Percentiles rank a stretch among this genome's conserved stretches.
These are phyloP conservation scores for Epinephelus lanceolatus DNA, from an alignment of 2,113 vertebrate genomes.

Conservation along the genomic window DNA sequence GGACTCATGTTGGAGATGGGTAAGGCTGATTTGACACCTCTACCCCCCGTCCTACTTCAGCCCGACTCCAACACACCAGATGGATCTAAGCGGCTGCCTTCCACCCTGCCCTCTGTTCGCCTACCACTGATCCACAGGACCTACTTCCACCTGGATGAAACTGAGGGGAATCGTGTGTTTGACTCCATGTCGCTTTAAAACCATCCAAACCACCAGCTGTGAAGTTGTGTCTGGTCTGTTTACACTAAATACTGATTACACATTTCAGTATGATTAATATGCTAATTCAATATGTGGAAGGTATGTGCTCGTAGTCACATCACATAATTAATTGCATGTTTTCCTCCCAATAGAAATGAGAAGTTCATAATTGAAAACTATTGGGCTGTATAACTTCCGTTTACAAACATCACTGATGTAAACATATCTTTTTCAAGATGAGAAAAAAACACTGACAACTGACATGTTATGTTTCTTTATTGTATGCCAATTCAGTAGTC, in stretches of 20 bases:
- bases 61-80: conserved; percentile 45
- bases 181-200: conserved; percentile 19
- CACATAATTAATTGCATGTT: neutral
- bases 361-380: neutral
- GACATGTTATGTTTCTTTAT: no score
- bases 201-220: neutral
- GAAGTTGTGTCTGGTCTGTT: neutral
- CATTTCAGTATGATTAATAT: neutral
- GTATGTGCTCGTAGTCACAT: neutral
- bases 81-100: conserved; percentile 56
- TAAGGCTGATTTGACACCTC: conserved; percentile 29
- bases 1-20: neutral
- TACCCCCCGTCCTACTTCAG: conserved; percentile 1
- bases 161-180: conserved; percentile 38
- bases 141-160: conserved; percentile 47
- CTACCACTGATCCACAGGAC: conserved; percentile 32
- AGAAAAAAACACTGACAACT: no score
- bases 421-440: no score
- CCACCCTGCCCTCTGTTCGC: conserved; percentile 43
- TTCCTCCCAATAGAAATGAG: neutral
- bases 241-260: neutral
- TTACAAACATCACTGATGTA: no score
- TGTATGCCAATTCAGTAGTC: no score
- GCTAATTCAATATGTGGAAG: neutral
- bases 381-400: no score